Conservation (phyloP, 2,113 vertebrate species). For the Amphiprion percula region DNA sequence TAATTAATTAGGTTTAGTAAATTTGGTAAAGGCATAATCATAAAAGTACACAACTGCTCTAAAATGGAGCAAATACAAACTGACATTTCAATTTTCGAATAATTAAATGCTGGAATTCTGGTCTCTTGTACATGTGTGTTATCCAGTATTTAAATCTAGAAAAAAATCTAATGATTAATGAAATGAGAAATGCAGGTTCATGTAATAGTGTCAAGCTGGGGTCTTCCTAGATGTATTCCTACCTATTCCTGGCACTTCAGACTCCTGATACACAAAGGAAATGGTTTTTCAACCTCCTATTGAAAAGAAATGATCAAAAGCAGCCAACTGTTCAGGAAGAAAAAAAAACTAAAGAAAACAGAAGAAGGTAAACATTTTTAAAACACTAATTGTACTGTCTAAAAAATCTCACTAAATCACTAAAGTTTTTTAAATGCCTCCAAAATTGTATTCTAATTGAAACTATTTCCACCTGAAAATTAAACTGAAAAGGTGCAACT, state of each 20-base stretch:
- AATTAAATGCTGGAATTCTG: neutral
- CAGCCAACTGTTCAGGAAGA: conserved; percentile 81
- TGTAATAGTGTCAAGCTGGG: neutral
- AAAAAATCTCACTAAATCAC: no score
- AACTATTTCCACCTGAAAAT: no score
- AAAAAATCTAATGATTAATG: no score
- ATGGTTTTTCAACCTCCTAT: conserved; percentile 84
- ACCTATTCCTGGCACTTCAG: conserved; percentile 85
- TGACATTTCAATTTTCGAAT: neutral
- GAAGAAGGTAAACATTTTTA: neutral
- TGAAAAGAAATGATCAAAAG: conserved; percentile 85
- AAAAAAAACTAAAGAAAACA: conserved; percentile 10
- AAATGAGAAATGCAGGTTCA: neutral
- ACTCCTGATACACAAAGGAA: conserved; percentile 88
- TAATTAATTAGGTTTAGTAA: neutral
- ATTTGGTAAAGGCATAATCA: neutral
- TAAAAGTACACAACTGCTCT: neutral
- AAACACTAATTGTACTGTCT: neutral
- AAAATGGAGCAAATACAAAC: neutral
- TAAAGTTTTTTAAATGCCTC: no score
- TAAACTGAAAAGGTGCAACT: no score
- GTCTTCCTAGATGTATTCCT: neutral
- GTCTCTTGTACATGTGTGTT: neutral
- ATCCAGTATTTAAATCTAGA: neutral
- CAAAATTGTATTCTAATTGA: no score